These are phyloP conservation scores for Neosalanx taihuensis DNA, from an alignment of 2,797 vertebrate species.

Conservation along the genomic window DNA sequence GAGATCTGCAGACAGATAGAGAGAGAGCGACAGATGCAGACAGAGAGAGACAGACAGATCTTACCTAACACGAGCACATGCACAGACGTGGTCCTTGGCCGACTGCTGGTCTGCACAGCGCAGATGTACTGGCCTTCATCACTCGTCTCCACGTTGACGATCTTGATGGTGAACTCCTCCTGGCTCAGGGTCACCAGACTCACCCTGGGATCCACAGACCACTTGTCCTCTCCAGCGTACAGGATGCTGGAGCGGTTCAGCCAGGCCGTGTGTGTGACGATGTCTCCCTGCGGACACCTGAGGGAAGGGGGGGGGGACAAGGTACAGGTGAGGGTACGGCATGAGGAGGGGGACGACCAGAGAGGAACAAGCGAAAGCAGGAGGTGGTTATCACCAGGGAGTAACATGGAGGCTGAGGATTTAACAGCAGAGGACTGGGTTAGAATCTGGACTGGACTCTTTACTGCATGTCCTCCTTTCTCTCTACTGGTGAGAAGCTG, in stretches of 20 bases:
- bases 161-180: conserved; percentile 80
- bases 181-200: conserved; percentile 75
- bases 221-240: conserved; percentile 79
- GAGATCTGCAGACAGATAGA: background rate
- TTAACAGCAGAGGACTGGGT: too few relatives aligned
- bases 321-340: background rate
- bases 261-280: conserved; percentile 79
- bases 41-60: too few relatives aligned
- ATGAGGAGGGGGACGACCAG: too few relatives aligned
- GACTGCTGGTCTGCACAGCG: conserved; percentile 76
- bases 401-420: too few relatives aligned
- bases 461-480: too few relatives aligned
- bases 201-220: conserved; percentile 79
- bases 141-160: conserved; percentile 74
- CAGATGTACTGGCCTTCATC: conserved; percentile 79
- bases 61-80: conserved; percentile 79
- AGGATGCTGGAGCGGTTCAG: conserved; percentile 81
- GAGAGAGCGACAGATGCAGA: background rate
- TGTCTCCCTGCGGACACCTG: conserved; percentile 74
- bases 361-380: too few relatives aligned
- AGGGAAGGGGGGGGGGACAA: background rate
- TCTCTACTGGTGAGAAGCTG: conserved; percentile 29
- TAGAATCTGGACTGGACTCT: too few relatives aligned
- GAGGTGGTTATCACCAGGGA: too few relatives aligned
- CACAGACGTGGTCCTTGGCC: conserved; percentile 74